Evolutionary conservation across 2,888 invertebrate species (phyloP).

Genomic region (Andrena marginata): DNA sequence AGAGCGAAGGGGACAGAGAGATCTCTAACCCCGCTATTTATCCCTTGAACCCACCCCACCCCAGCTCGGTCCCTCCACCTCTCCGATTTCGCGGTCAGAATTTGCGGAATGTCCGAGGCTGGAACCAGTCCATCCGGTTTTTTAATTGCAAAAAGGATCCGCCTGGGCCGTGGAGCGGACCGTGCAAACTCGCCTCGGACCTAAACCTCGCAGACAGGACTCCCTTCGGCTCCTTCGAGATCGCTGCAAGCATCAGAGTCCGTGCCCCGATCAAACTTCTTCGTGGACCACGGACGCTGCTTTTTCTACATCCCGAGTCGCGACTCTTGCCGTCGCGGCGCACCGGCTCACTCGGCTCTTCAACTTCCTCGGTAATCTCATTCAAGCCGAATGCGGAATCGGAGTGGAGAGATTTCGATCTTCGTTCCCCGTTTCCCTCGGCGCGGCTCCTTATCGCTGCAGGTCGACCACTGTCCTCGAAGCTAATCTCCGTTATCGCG

Average conservation of each 20-base stretch:
- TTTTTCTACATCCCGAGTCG: background rate
- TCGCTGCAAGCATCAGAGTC: constrained; percentile 34
- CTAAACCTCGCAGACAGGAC: constrained; percentile 57
- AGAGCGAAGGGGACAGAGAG: constrained; percentile 30
- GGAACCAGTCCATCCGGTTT: constrained; percentile 84
- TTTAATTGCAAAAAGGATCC: constrained; percentile 84
- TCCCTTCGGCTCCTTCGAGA: constrained; percentile 36
- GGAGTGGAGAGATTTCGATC: background rate
- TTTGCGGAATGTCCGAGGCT: constrained; percentile 84
- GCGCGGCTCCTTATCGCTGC: background rate
- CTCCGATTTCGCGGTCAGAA: constrained; percentile 83
- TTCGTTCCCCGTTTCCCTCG: background rate
- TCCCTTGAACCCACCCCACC: constrained; percentile 66
- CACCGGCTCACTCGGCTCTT: no score
- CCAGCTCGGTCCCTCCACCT: constrained; percentile 60
- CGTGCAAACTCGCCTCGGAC: constrained; percentile 59
- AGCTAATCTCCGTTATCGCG: constrained; percentile 7
- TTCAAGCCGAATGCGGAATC: background rate
- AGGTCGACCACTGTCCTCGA: background rate
- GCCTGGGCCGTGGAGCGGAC: constrained; percentile 62
- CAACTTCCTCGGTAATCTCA: no score
- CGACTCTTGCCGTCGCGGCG: no score
- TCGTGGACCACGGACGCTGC: background rate
- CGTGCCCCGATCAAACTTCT: background rate
- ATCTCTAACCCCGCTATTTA: constrained; percentile 75